Conservation (phyloP, 2,888 invertebrate genomes). For the Caenorhabditis sp. region DNA sequence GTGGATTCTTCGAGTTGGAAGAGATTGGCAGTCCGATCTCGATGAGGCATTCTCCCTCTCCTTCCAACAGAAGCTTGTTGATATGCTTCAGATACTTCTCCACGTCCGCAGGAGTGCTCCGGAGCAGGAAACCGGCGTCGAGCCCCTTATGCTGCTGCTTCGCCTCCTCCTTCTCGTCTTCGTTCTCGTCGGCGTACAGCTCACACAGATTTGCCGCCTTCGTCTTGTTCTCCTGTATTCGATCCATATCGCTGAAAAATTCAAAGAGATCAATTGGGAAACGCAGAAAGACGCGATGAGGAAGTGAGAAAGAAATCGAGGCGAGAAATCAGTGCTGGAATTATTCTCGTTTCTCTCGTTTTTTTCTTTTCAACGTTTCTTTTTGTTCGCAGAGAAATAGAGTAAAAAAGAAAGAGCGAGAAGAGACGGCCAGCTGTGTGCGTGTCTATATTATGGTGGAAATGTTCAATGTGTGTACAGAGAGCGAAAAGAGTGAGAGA, state of each 20-base stretch:
- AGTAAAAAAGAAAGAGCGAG: too few relatives aligned
- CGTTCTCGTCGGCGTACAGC: conserved; percentile 53
- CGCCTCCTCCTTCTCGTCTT: conserved; percentile 56
- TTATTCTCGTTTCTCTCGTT: background rate
- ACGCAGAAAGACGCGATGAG: background rate
- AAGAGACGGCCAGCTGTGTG: conserved; percentile 19
- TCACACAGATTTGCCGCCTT: conserved; percentile 45
- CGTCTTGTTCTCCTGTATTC: conserved; percentile 48
- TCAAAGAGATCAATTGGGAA: background rate
- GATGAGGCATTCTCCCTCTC: conserved; percentile 73
- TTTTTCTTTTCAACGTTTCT: conserved; percentile 3
- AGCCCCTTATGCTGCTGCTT: conserved; percentile 55
- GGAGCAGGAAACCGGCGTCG: conserved; percentile 59
- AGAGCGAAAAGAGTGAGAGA: background rate
- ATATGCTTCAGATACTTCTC: conserved; percentile 70
- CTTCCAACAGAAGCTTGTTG: conserved; percentile 65
- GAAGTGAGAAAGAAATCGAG: background rate
- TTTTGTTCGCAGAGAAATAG: conserved; percentile 1
- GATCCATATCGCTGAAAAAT: conserved; percentile 34
- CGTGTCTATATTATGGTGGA: background rate
- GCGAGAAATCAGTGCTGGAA: background rate
- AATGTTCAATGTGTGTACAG: conserved; percentile 4
- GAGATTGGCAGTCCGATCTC: conserved; percentile 70
- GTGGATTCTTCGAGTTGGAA: conserved; percentile 32
- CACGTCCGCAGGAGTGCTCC: conserved; percentile 55